A percentile compares a stretch with the other conserved stretches of the same genome.
These are phyloP conservation scores for Chaetura pelagica DNA, from an alignment of 2,113 vertebrate species.

Conservation along the genomic window DNA sequence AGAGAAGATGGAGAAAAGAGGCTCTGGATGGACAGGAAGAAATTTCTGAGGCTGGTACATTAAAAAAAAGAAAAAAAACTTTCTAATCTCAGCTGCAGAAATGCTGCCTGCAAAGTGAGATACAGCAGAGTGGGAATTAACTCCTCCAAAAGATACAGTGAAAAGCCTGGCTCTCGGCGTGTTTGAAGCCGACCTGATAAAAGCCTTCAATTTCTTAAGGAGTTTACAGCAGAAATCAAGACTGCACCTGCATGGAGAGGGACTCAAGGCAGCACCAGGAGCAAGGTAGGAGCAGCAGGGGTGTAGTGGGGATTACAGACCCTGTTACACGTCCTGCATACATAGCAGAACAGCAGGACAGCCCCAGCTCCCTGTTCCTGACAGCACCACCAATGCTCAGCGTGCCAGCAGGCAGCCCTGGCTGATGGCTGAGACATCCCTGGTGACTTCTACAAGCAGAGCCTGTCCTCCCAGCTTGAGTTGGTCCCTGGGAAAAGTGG, in stretches of 20 bases:
- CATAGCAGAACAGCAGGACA: background rate
- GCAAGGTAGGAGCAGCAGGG: background rate
- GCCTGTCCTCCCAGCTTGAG: background rate
- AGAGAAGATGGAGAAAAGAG: background rate
- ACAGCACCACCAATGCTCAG: rapidly evolving
- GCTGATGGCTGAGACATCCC: background rate
- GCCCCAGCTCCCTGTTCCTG: background rate
- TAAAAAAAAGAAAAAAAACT: background rate
- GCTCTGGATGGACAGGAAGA: slow-evolving; percentile 1
- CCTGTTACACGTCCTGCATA: background rate
- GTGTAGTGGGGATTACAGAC: background rate
- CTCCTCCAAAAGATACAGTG: background rate
- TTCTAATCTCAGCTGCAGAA: slow-evolving; percentile 33
- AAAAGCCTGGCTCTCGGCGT: background rate
- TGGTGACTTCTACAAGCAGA: rapidly evolving
- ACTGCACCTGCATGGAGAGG: background rate
- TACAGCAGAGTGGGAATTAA: slow-evolving; percentile 21
- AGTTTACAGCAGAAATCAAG: slow-evolving; percentile 3
- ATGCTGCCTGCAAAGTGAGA: slow-evolving; percentile 2
- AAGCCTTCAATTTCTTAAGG: slow-evolving; percentile 22
- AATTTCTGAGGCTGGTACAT: background rate
- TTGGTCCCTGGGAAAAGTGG: background rate
- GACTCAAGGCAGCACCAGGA: background rate
- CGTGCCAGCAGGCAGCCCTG: background rate
- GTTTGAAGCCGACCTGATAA: slow-evolving; percentile 7